Conservation (phyloP, 2,113 vertebrate genomes). For the Centropus unirufus region DNA sequence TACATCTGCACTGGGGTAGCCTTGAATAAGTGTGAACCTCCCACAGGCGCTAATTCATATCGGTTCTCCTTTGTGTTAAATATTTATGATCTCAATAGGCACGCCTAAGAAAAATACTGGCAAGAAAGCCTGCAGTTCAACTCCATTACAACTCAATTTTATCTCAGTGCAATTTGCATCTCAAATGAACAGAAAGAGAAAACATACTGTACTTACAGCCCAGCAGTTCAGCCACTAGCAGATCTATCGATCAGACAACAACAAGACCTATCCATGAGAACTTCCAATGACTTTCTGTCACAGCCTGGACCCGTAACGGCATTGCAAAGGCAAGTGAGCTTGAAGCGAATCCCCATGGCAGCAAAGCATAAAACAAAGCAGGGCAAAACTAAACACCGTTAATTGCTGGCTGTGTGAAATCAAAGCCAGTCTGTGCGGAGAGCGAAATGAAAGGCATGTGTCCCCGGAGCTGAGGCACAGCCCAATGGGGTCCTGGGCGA, state of each 20-base stretch:
- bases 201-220: background rate
- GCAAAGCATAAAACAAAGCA: background rate
- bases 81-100: constrained; percentile 25
- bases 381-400: background rate
- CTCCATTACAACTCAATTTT: background rate
- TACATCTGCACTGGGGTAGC: background rate
- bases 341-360: background rate
- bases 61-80: constrained; percentile 36
- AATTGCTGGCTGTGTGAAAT: background rate
- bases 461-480: background rate
- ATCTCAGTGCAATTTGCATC: background rate
- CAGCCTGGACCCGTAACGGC: rapidly evolving
- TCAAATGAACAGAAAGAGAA: background rate
- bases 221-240: background rate
- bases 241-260: background rate
- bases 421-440: background rate
- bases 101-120: constrained; percentile 48
- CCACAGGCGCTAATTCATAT: constrained; percentile 28
- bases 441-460: background rate
- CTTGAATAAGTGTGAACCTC: background rate
- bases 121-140: background rate
- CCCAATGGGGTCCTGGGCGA: background rate
- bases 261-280: background rate
- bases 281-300: background rate
- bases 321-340: background rate